These are phyloP conservation scores for Gorsachius goisagi DNA, from an alignment of 2,113 vertebrate genomes.

Conservation along the genomic window DNA sequence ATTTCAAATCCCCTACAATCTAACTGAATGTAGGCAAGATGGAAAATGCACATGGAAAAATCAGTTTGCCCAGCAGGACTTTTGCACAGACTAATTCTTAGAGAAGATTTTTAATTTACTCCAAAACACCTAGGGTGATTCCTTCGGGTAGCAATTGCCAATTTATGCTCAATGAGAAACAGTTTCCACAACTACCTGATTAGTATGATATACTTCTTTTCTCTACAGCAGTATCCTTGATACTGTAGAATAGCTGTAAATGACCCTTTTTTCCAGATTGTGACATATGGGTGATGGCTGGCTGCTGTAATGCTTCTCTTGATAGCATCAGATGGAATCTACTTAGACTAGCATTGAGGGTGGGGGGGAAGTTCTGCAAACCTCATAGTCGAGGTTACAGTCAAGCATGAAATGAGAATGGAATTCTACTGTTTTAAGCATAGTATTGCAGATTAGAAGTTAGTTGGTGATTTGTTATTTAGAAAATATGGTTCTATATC, in stretches of 20 bases:
- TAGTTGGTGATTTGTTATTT: neutral
- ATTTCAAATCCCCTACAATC: neutral
- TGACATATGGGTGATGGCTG: neutral
- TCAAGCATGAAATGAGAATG: neutral
- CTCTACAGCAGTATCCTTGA: neutral
- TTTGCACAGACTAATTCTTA: neutral
- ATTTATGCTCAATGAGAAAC: neutral
- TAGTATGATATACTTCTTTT: neutral
- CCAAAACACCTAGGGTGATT: neutral
- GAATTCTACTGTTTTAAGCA: neutral
- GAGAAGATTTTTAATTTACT: neutral
- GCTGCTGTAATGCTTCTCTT: neutral
- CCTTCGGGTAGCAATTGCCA: neutral
- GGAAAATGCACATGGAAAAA: constrained; percentile 2
- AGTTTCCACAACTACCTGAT: neutral
- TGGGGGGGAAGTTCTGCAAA: neutral
- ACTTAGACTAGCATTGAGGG: neutral
- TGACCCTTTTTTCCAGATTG: neutral
- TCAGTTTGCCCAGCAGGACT: neutral
- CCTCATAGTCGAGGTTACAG: neutral
- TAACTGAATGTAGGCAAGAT: neutral
- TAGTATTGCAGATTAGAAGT: neutral
- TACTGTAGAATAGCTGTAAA: neutral
- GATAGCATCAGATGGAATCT: neutral
- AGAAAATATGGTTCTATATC: neutral